Conservation (phyloP, 53 echinoderm and acorn worm genomes). For the Stichopus horrens region DNA sequence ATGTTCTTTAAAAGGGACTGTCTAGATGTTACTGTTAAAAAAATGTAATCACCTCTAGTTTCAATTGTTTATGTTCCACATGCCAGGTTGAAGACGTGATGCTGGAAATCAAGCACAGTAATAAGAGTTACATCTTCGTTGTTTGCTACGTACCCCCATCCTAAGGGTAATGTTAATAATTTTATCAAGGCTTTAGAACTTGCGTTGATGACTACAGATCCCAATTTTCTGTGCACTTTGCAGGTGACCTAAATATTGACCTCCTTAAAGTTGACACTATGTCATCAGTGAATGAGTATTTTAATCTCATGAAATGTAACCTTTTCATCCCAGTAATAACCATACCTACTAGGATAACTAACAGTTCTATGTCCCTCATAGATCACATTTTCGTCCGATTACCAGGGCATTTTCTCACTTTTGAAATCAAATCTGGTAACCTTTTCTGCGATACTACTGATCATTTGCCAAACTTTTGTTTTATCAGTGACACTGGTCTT, state of each 20-base stretch:
- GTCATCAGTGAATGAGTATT: neutral
- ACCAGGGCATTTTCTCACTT: neutral
- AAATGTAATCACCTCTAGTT: neutral
- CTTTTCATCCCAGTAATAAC: conserved; percentile 11
- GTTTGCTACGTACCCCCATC: neutral
- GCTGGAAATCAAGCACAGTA: neutral
- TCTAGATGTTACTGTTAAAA: neutral
- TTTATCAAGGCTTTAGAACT: neutral
- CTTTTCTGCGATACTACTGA: conserved; percentile 11
- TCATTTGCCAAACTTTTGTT: conserved; percentile 21
- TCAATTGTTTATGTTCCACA: neutral
- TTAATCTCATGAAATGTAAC: conserved; percentile 8
- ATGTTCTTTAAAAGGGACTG: conserved; percentile 1
- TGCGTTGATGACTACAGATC: neutral
- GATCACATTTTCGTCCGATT: conserved; percentile 30
- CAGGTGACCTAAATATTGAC: neutral
- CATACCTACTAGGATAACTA: neutral
- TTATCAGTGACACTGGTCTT: neutral
- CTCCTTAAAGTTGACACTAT: conserved; percentile 1
- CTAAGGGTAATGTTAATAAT: neutral
- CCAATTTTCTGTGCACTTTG: neutral
- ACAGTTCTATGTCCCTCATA: neutral
- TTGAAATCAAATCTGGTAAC: neutral
- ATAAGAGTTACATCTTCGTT: neutral
- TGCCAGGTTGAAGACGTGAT: conserved; percentile 11